phyloP scores from a whole-genome alignment of 1,140 invertebrate species.

The Homarus americanus region DNA sequence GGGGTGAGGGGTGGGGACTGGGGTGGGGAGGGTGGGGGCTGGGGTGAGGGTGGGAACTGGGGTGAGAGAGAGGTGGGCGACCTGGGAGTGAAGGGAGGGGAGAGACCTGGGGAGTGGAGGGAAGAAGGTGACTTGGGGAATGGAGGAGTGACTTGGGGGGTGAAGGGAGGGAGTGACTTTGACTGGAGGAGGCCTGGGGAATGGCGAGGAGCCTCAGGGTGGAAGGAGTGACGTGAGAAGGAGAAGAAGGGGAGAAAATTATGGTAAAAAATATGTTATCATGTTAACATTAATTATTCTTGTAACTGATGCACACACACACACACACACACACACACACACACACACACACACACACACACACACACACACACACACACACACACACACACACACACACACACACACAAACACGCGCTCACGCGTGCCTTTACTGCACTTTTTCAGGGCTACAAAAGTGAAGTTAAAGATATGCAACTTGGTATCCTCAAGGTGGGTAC shows the following conservation, averaged over 20 bases:
- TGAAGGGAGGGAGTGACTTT: neutral
- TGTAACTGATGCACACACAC: neutral
- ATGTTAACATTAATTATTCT: neutral
- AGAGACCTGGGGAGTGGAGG: neutral
- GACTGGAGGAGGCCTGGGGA: neutral
- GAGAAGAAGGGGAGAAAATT: neutral
- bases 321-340: constrained; percentile 8
- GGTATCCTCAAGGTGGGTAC: too few species aligned
- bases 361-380: constrained; percentile 11
- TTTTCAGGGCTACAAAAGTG: too few species aligned
- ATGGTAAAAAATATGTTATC: neutral
- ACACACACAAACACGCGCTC: too few species aligned
- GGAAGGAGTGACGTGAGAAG: neutral
- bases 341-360: constrained; percentile 7
- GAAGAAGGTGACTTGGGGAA: neutral
- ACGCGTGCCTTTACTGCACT: too few species aligned
- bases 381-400: too few species aligned
- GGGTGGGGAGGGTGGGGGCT: neutral
- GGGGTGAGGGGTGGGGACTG: neutral
- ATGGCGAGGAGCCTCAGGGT: too few species aligned
- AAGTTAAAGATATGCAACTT: too few species aligned
- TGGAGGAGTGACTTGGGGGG: neutral
- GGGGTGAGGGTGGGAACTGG: too few species aligned
- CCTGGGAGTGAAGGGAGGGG: neutral
- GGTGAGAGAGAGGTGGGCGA: neutral